Percentiles rank a stretch among this genome's conserved stretches.
Conservation (phyloP, 2,113 vertebrate species). For the Oreochromis aureus region DNA sequence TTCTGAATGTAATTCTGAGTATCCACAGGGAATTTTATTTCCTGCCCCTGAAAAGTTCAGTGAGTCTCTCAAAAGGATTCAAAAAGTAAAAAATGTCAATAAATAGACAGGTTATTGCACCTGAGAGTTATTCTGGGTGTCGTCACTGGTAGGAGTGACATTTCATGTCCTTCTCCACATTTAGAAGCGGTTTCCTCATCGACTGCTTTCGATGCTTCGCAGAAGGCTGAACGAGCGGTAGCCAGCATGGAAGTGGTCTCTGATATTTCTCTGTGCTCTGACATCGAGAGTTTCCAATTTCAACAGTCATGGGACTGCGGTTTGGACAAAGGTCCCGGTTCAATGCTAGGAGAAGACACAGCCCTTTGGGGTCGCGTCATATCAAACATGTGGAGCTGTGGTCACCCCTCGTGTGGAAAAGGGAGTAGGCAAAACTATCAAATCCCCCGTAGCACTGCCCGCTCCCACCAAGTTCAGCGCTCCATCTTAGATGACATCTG, state of each 20-base stretch:
- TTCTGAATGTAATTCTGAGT: background rate
- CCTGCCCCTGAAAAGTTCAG: background rate
- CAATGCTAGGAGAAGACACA: background rate
- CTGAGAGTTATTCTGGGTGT: background rate
- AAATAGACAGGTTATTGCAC: background rate
- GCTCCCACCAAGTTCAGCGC: accelerated
- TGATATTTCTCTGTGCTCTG: accelerated
- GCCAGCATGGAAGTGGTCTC: accelerated
- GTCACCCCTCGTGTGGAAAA: background rate
- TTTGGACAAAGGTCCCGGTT: background rate
- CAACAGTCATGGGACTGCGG: background rate
- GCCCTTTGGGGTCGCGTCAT: background rate
- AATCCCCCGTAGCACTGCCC: background rate
- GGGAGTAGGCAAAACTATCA: accelerated
- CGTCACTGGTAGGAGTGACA: background rate
- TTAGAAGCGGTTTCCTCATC: background rate
- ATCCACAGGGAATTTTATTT: background rate
- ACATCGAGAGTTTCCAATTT: background rate
- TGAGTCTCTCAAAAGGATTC: background rate
- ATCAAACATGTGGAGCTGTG: background rate
- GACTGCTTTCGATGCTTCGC: accelerated
- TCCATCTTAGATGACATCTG: background rate
- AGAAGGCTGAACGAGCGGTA: accelerated
- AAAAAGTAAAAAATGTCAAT: background rate
- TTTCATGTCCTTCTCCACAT: background rate